Conservation (phyloP, 2,888 invertebrate species). For the Parochlus steinenii region DNA sequence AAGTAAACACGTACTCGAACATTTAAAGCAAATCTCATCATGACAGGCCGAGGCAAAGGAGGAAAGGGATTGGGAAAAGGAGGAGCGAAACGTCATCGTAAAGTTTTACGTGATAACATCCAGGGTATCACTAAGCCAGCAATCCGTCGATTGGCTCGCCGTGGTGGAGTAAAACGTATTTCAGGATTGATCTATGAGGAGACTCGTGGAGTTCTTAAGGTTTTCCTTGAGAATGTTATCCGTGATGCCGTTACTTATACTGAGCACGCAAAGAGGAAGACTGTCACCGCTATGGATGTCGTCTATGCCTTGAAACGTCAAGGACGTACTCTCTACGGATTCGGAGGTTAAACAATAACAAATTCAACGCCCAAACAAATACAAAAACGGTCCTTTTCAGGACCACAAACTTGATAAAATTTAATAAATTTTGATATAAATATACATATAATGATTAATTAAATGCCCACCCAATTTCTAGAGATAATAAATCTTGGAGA, state of each 20-base stretch:
- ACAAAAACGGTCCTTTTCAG: constrained; percentile 2
- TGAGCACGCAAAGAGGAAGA: constrained; percentile 75
- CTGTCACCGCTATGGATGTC: constrained; percentile 77
- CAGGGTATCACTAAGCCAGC: constrained; percentile 3
- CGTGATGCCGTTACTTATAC: constrained; percentile 76
- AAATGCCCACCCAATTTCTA: too few relatives aligned
- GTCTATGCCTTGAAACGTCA: constrained; percentile 64
- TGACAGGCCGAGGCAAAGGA: constrained; percentile 69
- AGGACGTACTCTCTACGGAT: constrained; percentile 66
- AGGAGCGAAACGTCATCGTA: constrained; percentile 68
- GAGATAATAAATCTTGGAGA: too few relatives aligned
- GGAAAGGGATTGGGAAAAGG: constrained; percentile 65
- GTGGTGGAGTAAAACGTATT: constrained; percentile 53
- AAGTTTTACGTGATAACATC: constrained; percentile 59
- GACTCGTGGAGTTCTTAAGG: too few relatives aligned
- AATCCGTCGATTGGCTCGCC: constrained; percentile 54
- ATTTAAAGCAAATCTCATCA: too few relatives aligned
- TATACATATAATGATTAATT: too few relatives aligned
- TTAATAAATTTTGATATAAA: too few relatives aligned
- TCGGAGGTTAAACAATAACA: constrained; percentile 41
- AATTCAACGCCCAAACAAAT: background rate
- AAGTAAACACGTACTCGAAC: too few relatives aligned
- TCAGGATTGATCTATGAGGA: too few relatives aligned
- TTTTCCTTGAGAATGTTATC: too few relatives aligned
- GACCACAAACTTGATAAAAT: too few relatives aligned